Percentiles rank a stretch among this genome's conserved stretches.
Conservation (phyloP, 2,888 invertebrate genomes). For the Hypomecis punctinalis region DNA sequence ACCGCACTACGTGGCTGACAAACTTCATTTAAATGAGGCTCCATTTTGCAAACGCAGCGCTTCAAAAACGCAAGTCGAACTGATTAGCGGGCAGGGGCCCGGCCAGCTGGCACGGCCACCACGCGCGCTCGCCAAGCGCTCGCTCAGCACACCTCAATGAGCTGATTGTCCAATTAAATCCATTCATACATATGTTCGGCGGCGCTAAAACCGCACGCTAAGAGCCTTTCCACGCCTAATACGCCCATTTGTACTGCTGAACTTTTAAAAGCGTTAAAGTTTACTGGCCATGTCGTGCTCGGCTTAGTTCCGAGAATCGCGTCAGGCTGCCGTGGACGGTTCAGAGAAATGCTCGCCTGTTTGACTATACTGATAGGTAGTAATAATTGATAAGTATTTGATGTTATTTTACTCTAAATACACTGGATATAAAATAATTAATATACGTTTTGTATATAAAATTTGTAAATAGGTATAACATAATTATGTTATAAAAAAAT, state of each 20-base stretch:
- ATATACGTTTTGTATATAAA: too few species aligned
- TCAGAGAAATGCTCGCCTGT: slow-evolving; percentile 22
- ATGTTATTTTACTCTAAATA: background rate
- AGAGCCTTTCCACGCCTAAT: slow-evolving; percentile 66
- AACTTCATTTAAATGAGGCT: slow-evolving; percentile 13
- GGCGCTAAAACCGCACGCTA: slow-evolving; percentile 60
- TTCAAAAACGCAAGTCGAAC: slow-evolving; percentile 58
- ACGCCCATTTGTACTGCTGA: slow-evolving; percentile 59
- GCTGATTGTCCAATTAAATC: slow-evolving; percentile 78
- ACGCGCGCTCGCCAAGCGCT: slow-evolving; percentile 70
- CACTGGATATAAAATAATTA: too few species aligned
- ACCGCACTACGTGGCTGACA: too few species aligned
- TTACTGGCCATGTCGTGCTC: slow-evolving; percentile 48
- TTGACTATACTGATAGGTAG: slow-evolving; percentile 24
- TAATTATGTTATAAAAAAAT: too few species aligned
- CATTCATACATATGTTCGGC: slow-evolving; percentile 73
- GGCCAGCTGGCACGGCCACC: slow-evolving; percentile 76
- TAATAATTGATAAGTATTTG: background rate
- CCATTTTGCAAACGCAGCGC: slow-evolving; percentile 43
- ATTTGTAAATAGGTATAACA: too few species aligned
- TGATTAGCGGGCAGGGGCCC: slow-evolving; percentile 66
- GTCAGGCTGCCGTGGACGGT: slow-evolving; percentile 9
- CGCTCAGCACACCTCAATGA: slow-evolving; percentile 74
- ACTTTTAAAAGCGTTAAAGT: slow-evolving; percentile 56
- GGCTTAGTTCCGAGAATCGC: slow-evolving; percentile 26